Base-by-base conservation (phyloP, 2,888 invertebrate genomes). In the Heliconius hortense region DNA sequence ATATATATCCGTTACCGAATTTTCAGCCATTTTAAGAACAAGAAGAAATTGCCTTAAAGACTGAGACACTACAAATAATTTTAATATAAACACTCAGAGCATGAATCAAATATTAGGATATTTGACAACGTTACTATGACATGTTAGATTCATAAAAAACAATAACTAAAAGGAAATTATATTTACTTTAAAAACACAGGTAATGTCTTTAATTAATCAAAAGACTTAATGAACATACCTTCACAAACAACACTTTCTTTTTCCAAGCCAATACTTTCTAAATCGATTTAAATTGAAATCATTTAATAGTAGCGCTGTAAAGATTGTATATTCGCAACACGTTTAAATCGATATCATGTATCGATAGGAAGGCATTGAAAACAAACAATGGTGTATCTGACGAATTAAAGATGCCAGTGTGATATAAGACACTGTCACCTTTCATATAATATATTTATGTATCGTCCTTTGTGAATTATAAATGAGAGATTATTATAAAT, bases 251-350 rank as follows among this genome's bases (percentile, higher is more conserved):
- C 31, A 56, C 69, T 69, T 69, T 69, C 69, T 69, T 56, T 21
- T 53, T 31, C 56, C 31, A 10, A 21, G 28, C 2, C 31, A 15
- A 24, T 56, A 69, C 56, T 69, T 69, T 69, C 69, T 56, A 69
- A 56, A 31, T 53, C 35, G n/a, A 69, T 56, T 56, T 69, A 56
- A 35, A 31, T 24, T 56, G n/a, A 56, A 31, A 69, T n/a, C 15
- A 56, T 56, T 69, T 56, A 35, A 35, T 28, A 53, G 26, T 2
- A 69, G 53, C 31, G 39, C n/a, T 10, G 31, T 13, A 69, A 15
- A 5, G n/a, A 68, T 28, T 53, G 26, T n/a, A 31, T 28, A 69
- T 69, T 69, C 69, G n/a, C n/a, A 53, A 69, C 69, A 69, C 69
- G 69, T 69, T 18, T 15, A 18, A 68, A 48, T 53, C 28, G 31